Evolutionary conservation across 2,113 vertebrate genomes (phyloP).

Genomic region (Trachemys scripta): DNA sequence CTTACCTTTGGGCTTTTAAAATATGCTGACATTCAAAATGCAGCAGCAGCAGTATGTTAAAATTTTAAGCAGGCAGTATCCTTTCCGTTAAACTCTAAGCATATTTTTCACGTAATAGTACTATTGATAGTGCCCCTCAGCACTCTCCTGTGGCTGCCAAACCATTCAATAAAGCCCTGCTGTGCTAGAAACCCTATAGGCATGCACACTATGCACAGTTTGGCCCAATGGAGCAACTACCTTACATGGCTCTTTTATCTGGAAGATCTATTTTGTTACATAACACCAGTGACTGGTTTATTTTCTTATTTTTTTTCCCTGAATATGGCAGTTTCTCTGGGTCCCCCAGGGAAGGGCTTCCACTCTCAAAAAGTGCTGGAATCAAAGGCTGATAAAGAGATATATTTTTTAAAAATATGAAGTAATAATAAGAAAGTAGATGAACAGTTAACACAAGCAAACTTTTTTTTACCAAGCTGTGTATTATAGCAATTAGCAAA

Average conservation of each 20-base stretch:
- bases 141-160: slow-evolving; percentile 45
- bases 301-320: not conserved
- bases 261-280: not conserved
- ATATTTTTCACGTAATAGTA: slow-evolving; percentile 31
- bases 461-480: not conserved
- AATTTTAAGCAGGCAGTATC: not conserved
- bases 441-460: not conserved
- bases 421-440: not conserved
- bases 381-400: not conserved
- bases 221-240: not conserved
- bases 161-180: slow-evolving; percentile 36
- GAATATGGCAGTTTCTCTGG: not conserved
- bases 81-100: not conserved
- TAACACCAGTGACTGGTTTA: not conserved
- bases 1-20: slow-evolving; percentile 6
- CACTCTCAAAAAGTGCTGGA: not conserved
- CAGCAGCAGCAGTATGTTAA: slow-evolving; percentile 37
- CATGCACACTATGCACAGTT: not conserved
- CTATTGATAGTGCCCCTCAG: slow-evolving; percentile 26
- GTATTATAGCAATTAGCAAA: not conserved
- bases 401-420: not conserved
- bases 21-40: not conserved
- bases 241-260: slow-evolving; percentile 24
- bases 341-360: not conserved
- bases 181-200: not conserved